phyloP scores from a whole-genome alignment of 2,113 vertebrate species.

The Origma solitaria region DNA sequence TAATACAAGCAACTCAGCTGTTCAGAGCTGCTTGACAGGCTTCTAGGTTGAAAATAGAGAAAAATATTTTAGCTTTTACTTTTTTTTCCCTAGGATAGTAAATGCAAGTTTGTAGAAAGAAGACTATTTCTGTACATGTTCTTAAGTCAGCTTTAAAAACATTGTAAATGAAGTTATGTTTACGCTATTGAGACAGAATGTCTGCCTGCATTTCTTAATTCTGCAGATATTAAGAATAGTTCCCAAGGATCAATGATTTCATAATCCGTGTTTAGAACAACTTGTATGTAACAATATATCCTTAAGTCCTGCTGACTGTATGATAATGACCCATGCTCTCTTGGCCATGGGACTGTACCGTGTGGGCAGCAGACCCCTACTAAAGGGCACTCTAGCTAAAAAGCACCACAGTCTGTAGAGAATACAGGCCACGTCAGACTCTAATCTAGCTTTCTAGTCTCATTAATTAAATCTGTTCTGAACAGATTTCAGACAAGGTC shows the following conservation, averaged over 20 bases:
- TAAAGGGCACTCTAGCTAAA: neutral
- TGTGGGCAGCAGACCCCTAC: neutral
- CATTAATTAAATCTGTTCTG: neutral
- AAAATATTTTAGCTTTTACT: neutral
- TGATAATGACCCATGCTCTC: neutral
- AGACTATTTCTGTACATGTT: neutral
- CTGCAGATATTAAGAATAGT: neutral
- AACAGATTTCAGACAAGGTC: constrained; percentile 5
- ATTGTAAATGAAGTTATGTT: neutral
- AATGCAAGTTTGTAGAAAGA: neutral
- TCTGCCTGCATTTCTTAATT: neutral
- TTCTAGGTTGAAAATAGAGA: neutral
- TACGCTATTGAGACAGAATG: neutral
- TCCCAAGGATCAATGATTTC: neutral
- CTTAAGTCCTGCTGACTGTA: neutral
- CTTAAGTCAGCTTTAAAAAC: neutral
- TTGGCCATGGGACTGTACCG: neutral
- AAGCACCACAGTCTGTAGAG: neutral
- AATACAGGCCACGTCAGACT: neutral
- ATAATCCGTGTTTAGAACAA: neutral
- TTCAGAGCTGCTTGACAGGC: neutral
- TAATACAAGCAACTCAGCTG: neutral
- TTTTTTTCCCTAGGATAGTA: neutral
- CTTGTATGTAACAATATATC: neutral
- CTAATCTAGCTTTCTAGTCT: neutral